Base-by-base conservation (phyloP, 37 sponge, comb jelly and placozoan genomes). In the Hexactinellida sp. region DNA sequence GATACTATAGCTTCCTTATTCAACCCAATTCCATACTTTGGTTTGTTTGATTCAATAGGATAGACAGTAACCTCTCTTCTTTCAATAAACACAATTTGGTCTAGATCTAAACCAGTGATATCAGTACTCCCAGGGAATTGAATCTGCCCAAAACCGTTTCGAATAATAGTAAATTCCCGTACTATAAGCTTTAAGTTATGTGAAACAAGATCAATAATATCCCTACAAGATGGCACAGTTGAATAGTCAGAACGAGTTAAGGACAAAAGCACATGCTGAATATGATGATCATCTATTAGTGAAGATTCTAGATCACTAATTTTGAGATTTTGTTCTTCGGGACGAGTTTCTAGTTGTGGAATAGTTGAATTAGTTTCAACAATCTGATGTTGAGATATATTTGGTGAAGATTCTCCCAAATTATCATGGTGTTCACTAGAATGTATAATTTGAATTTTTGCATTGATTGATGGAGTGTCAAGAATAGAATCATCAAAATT, bases 31-130 rank as follows among this genome's bases (percentile, higher is more conserved):
- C 97, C 97, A 30, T 82, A 82, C 7, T 47, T 83, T 25, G 97
- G 97, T 52, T 93, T 96, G 71, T 85, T 51, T 16, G 35, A 9
- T 7, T 93, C 94, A 82, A 93, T 92, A 16, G 91, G 94, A 82
- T 96, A 96, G 37, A 96, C 94, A 9, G 87, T 71, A 51, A 96
- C 93, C 83, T 93, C 97, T 84, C 88, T 95, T 36, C 36, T 87
- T 0, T 87, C 90, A 76, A 95, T 95, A 35, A 28, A 52, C 0
- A 95, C 95, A 91, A 82, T 24, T 37, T 92, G 85, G 84, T 96
- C 97, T 82, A 96, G 82, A 83, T 96, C 88, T 37, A 96, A 51
- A 3, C 90, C 94, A 55, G 37, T 82, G 13, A 96, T 90, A 54
- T 92, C 85, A 37, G 97, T 96, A 25, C 36, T 10, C 0, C 90